phyloP scores from a whole-genome alignment of 2,888 invertebrate species.

The Leptinotarsa peninsularis region DNA sequence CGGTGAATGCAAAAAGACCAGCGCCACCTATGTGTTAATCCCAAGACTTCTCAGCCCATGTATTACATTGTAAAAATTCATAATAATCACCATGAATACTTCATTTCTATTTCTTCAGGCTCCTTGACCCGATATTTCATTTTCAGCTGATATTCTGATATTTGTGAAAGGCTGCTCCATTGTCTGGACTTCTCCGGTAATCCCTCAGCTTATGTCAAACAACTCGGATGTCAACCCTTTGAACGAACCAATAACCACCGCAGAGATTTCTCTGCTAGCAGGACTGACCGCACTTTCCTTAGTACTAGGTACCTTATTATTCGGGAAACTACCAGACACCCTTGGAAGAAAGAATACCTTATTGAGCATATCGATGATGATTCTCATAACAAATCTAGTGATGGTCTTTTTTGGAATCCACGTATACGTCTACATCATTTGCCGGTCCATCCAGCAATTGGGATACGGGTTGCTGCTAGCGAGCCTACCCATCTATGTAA shows the following conservation, averaged over 20 bases:
- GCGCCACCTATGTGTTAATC: too few relatives aligned
- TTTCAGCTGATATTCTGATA: slow-evolving; percentile 64
- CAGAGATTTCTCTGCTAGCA: background rate
- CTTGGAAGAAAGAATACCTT: slow-evolving; percentile 67
- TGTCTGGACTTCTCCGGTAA: slow-evolving; percentile 61
- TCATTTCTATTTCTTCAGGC: background rate
- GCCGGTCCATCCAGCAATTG: slow-evolving; percentile 47
- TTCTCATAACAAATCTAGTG: slow-evolving; percentile 17
- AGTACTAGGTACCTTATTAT: slow-evolving; percentile 38
- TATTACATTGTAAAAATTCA: background rate
- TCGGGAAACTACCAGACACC: slow-evolving; percentile 30
- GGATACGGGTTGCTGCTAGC: background rate
- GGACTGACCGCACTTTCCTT: slow-evolving; percentile 31
- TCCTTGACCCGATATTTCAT: too few relatives aligned
- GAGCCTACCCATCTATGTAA: slow-evolving; percentile 83
- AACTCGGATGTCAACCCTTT: slow-evolving; percentile 55
- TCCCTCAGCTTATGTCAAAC: slow-evolving; percentile 11
- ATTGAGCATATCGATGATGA: background rate
- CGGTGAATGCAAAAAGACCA: too few relatives aligned
- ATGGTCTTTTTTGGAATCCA: slow-evolving; percentile 61
- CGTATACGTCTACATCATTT: slow-evolving; percentile 63
- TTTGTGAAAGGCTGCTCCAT: slow-evolving; percentile 63
- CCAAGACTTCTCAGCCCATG: too few relatives aligned
- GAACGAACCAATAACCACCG: slow-evolving; percentile 47
- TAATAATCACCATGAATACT: background rate